phyloP scores from a whole-genome alignment of 1,140 invertebrate species.

The Maconellicoccus hirsutus region DNA sequence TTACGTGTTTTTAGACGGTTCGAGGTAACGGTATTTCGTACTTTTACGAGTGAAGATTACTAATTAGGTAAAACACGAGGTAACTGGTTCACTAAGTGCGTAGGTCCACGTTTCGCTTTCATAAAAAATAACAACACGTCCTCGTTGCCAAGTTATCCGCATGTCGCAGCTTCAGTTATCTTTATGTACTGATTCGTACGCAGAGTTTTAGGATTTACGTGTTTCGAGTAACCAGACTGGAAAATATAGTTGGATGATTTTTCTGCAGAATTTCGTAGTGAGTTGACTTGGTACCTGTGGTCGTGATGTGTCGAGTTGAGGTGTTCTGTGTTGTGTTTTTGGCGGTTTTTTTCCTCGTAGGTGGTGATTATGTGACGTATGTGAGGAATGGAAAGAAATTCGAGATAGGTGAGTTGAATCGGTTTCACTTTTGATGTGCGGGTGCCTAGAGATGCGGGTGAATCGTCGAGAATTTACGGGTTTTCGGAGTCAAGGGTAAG shows the following conservation, averaged over 20 bases:
- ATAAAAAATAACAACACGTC: too few relatives aligned
- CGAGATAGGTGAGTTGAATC: neutral
- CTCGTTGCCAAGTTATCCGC: neutral
- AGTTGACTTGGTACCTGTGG: neutral
- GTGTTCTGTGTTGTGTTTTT: neutral
- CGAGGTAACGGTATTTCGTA: too few relatives aligned
- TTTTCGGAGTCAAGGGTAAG: too few relatives aligned
- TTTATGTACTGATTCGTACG: too few relatives aligned
- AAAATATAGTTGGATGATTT: too few relatives aligned
- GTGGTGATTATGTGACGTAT: neutral
- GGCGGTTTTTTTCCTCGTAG: neutral
- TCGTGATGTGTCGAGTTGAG: neutral
- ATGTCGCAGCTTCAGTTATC: neutral
- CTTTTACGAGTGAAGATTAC: neutral
- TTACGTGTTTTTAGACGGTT: neutral
- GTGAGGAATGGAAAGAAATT: neutral
- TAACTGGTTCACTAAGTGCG: neutral
- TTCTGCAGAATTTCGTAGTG: too few relatives aligned
- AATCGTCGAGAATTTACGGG: too few relatives aligned
- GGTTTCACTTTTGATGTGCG: too few relatives aligned
- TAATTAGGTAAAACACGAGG: neutral
- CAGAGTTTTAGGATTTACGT: neutral
- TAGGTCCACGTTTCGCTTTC: constrained; percentile 7
- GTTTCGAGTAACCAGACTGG: too few relatives aligned
- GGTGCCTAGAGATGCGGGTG: too few relatives aligned